Conservation (phyloP, 2,888 invertebrate species). For the Melieria crassipennis region DNA sequence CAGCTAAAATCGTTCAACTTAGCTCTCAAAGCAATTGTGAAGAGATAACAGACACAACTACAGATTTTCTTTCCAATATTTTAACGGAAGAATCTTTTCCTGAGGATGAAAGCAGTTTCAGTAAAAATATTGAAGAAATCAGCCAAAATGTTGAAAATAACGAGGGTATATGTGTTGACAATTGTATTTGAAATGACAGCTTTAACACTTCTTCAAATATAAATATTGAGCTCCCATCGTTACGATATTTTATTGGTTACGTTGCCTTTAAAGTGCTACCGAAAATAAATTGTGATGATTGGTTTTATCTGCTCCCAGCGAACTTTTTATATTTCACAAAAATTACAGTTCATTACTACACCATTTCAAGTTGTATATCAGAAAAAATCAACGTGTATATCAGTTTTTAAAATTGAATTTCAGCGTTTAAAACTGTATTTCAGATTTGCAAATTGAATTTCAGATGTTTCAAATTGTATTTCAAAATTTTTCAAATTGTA, state of each 20-base stretch:
- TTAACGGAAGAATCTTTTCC: constrained; percentile 10
- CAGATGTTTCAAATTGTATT: too few species aligned
- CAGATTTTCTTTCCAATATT: not conserved
- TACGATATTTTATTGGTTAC: constrained; percentile 33
- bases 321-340: too few species aligned
- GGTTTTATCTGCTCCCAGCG: too few species aligned
- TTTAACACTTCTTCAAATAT: constrained; percentile 18
- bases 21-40: constrained; percentile 25
- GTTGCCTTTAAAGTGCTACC: constrained; percentile 27
- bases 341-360: too few species aligned
- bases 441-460: too few species aligned
- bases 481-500: too few species aligned
- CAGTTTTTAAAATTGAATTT: too few species aligned
- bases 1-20: constrained; percentile 18
- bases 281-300: constrained; percentile 19
- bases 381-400: too few species aligned
- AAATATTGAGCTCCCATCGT: constrained; percentile 19
- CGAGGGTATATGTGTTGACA: constrained; percentile 11
- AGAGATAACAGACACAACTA: constrained; percentile 8
- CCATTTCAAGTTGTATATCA: too few species aligned
- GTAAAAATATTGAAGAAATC: not conserved
- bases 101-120: not conserved
- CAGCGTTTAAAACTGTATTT: too few species aligned
- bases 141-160: not conserved
- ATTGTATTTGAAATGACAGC: constrained; percentile 7